Evolutionary conservation across 2,113 vertebrate species (phyloP), one percentile per base, ranked within the genome.

Genomic region (Lepus europaeus): DNA sequence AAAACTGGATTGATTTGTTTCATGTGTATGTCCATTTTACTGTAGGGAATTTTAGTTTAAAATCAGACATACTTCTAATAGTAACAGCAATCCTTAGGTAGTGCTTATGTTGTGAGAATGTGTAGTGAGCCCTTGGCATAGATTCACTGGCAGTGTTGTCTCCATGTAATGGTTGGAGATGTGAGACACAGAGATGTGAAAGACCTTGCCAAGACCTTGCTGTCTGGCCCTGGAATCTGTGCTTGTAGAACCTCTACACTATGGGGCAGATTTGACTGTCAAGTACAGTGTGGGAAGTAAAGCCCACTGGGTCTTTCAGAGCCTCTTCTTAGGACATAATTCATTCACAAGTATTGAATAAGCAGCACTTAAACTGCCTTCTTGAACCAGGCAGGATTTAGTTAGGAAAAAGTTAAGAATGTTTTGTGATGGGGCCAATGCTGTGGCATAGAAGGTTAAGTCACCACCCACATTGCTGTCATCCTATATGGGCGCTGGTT

Each of bases 1-100:
- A n/a, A 66, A 63, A 64, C 33, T 16, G 22, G 59, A 17, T 36
- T 69, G 70, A 70, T 77, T 77, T 70, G 74, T 53, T 81, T 81
- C 56, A 68, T 16, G 29, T 80, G 16, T 87, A 51, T 87, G n/a
- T 49, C 45, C 33, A 49, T 59, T 68, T 59, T 49, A 68, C 10
- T 56, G 31, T 29, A 49, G 70, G 76, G 61, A 45, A 76, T 89
- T 93, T 93, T 69, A 89, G 61, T 49, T 82, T n/a, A 68, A 89
- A 89, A 76, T 49, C 69, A 89, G 6, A 56, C 59, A 69, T 77
- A 83, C 7, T 82, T 66, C 11, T 49, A 31, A 66, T 59, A 59
- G 68, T 82, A 68, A 49, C 20, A 68, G 9, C 19, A 22, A 76
- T 77, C 13, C 33, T 82, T 76, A 27, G 31, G 16, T 49, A 68